Conservation (phyloP, 2,888 invertebrate species). For the Drosophila atroscutellata region DNA sequence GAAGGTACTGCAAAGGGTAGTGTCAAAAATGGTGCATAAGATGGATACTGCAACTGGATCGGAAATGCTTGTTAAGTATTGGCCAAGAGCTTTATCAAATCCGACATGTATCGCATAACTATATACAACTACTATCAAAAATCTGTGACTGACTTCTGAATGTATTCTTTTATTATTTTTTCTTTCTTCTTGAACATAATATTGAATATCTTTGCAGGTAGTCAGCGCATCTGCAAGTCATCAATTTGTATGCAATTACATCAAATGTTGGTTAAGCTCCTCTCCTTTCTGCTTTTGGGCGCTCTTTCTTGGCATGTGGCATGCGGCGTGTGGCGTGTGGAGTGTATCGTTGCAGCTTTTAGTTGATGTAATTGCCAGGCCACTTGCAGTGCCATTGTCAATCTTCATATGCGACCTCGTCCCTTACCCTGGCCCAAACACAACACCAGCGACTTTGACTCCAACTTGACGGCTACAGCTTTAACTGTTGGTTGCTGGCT, state of each 20-base stretch:
- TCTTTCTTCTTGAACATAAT: background rate
- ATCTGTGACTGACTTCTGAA: background rate
- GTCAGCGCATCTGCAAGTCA: constrained; percentile 29
- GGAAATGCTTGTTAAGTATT: background rate
- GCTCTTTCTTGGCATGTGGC: constrained; percentile 10
- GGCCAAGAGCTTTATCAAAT: background rate
- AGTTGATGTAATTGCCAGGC: constrained; percentile 51
- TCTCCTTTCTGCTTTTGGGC: constrained; percentile 14
- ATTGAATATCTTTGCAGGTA: background rate
- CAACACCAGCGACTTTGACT: constrained; percentile 5
- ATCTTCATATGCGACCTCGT: constrained; percentile 38
- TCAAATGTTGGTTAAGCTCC: constrained; percentile 7
- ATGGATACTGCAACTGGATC: background rate
- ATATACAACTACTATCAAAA: background rate
- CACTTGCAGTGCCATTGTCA: constrained; percentile 55
- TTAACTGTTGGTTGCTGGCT: background rate
- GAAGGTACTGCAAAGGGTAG: too few relatives aligned
- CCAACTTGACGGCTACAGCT: constrained; percentile 6
- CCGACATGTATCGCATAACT: background rate
- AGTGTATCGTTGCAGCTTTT: constrained; percentile 30
- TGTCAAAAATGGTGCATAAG: background rate
- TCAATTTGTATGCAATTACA: constrained; percentile 6
- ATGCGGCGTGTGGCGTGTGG: constrained; percentile 7
- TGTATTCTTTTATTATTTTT: background rate
- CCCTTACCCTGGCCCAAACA: background rate